Evolutionary conservation across 2,113 vertebrate species (phyloP), one percentile per base, ranked within the genome.

Genomic region (Gambusia affinis): DNA sequence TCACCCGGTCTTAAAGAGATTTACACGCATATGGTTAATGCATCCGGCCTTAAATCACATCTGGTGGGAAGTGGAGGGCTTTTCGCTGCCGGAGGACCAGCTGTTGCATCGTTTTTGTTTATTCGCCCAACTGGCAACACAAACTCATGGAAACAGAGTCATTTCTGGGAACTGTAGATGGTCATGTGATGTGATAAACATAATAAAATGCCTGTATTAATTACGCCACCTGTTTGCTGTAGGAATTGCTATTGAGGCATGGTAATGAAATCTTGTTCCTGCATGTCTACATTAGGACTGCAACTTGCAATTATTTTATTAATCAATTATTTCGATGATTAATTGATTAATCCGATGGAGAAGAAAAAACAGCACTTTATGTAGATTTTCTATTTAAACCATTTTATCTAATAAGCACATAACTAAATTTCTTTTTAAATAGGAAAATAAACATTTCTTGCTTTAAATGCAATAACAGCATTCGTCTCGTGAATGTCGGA

Each of bases 21-120:
- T 74, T 66, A 30, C 47, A 74, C 22, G 22, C 72, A 57, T 54
- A 57, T 65, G 72, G 30, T 37, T 57, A 73, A 64, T 57, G 63
- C 44, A 73, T 60, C 72, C 47, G 10, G 63, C 57, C 63, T 29
- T 66, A 66, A 70, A 35, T 63, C 67, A 75, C 74, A 75, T 78
- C 76, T 85, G 74, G 35, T 15, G 33, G 42, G 47, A 60, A 22
- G 17, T n/a, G 29, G 37, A 54, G 35, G 64, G 10, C 57, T 42
- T 73, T 61, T 71, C 28, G 62, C 65, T 27, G 57, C 70, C 37
- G 57, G 8, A 27, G 3, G 4, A 11, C 30, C 72, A 78, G 70
- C 63, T 83, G 78, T 83, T 73, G 15, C 29, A 17, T 19, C 0
- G 10, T 60, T 70, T 37, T 10, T 65, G 33, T 65, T 35, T 65